Evolutionary conservation across 1,140 invertebrate genomes (phyloP), one percentile per base, ranked within the genome.

Genomic region (Camponotus pennsylvanicus): DNA sequence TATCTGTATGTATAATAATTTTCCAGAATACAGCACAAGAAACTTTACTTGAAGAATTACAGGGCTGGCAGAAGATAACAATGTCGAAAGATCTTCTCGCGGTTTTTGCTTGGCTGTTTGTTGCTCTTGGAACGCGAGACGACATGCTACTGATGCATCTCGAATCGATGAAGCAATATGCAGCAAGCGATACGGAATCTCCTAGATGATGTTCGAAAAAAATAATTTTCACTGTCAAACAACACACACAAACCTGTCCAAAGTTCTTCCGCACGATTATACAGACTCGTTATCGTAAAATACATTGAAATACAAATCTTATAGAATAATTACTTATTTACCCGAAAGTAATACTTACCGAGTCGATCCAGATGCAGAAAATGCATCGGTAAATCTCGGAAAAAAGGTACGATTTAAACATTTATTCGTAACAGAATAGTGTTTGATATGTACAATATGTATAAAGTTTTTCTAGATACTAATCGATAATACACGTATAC

Each of bases 371-470:
- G 34, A 42, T 64, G 11, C 8, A 11, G 49, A 73, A 11, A 2
- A 63, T n/a, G 15, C 3, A 6, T 63, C 7, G 61, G 40, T 18
- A 52, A 13, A 8, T 3, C 21, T 1, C 0, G 27, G 32, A 37
- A 34, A 9, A 7, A 13, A 57, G 15, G 18, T 90, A 69, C 42
- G 66, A 45, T 92, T 92, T 92, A 85, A 67, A 55, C 86, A 76
- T 93, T 93, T 94, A 93, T 93, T 94, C 71, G 88, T 93, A 93
- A 93, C 92, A 94, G 92, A 93, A 93, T 93, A 93, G 88, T 88
- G 88, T 91, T 92, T 93, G 93, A 94, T 94, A 94, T 94, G 93
- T 94, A 94, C 93, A 94, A 89, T 93, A 93, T 94, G 90, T 94
- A 93, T 93, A 92, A 93, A 92, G 88, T 90, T 88, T 42, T 59